Conservation (phyloP, 2,113 vertebrate genomes). For the Zeus faber region DNA sequence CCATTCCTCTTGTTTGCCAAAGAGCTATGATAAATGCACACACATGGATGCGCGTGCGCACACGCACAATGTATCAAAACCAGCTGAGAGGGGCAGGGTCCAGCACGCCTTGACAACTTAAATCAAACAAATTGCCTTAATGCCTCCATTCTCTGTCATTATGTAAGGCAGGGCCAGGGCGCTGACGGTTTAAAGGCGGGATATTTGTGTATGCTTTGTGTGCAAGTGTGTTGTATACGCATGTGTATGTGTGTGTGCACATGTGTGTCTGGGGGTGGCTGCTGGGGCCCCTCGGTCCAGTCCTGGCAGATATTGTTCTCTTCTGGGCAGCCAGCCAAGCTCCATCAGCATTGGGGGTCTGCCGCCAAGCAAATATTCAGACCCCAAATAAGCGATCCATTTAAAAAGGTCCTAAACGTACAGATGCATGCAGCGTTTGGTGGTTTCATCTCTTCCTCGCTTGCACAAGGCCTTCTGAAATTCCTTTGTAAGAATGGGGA, state of each 20-base stretch:
- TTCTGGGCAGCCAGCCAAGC: conserved; percentile 66
- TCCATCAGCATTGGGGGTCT: conserved; percentile 55
- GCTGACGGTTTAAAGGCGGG: background rate
- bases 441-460: conserved; percentile 54
- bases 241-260: background rate
- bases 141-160: background rate
- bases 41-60: background rate
- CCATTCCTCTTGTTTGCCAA: too few relatives aligned
- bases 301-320: conserved; percentile 69
- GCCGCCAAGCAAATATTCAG: conserved; percentile 41
- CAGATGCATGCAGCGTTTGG: conserved; percentile 45
- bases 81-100: conserved; percentile 15
- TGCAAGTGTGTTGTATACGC: background rate
- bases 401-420: conserved; percentile 52
- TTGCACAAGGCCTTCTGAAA: conserved; percentile 40
- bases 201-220: background rate
- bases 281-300: conserved; percentile 59
- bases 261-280: conserved; percentile 25
- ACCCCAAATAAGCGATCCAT: conserved; percentile 14
- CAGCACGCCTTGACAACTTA: conserved; percentile 6
- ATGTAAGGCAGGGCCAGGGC: background rate
- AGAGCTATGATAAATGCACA: too few relatives aligned
- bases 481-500: conserved; percentile 45
- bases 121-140: background rate
- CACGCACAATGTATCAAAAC: conserved; percentile 5